Base-by-base conservation (phyloP, 1,140 invertebrate species). In the Leptinotarsa defecta region DNA sequence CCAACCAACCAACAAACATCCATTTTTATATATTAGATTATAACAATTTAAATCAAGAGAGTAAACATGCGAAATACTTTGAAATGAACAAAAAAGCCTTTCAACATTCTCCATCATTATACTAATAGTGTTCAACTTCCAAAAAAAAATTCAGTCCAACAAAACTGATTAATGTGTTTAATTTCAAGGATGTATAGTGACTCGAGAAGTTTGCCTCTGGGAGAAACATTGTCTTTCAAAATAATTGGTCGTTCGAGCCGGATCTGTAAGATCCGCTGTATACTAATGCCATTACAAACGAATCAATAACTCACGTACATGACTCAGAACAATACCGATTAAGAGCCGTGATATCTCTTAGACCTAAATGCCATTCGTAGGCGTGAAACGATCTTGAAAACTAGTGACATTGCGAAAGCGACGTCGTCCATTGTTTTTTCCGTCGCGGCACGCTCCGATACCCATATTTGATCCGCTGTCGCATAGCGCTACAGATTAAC, bases 381-480 rank as follows among this genome's bases (percentile, higher is more conserved):
- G 52, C 52, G 52, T 19, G 52, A 57, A 57, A 57, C 52, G 52
- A 57, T 57, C 52, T 19, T 19, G 52, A 57, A 19, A 57, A 57
- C 15, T 57, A 17, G 52, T 19, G 52, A 57, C n/a, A 57, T 57
- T 57, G 52, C 52, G 52, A 57, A 57, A 57, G 52, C 52, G 52
- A 57, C 52, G 52, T 19, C 52, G 52, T 57, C 15, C 4, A 57
- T 57, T 57, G 52, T 57, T 57, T 57, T 57, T 57, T 57, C 52
- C 52, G 15, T 19, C 52, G 15, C 52, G 52, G 52, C 52, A 57
- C 52, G n/a, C 52, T 57, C 52, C 52, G 52, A 57, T 57, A 57
- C 52, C 52, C 52, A 57, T 57, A 57, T 57, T 57, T 57, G 52
- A 57, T 57, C 52, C 52, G 52, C 4, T 57, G 52, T 57, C 52